These are phyloP conservation scores for Lepidurus apus DNA, from an alignment of 1,140 invertebrate species.

Conservation along the genomic window DNA sequence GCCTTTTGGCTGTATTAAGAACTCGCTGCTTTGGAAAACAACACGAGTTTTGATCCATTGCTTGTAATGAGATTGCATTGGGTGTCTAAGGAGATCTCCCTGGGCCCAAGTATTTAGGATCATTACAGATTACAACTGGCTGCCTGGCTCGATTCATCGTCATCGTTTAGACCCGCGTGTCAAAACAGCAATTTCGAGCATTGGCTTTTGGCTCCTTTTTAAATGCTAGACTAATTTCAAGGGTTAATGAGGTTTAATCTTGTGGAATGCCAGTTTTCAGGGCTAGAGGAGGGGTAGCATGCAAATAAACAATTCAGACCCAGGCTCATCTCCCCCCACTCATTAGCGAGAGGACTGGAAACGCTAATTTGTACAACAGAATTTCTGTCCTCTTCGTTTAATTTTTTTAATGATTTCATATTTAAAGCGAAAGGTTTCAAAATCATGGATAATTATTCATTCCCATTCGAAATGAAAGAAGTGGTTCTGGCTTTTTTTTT, in stretches of 20 bases:
- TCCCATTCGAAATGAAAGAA: conserved; percentile 1
- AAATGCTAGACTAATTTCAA: conserved; percentile 17
- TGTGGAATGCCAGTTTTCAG: no score
- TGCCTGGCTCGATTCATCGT: not conserved
- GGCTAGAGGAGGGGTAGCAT: no score
- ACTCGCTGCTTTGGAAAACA: not conserved
- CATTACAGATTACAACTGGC: not conserved
- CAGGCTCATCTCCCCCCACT: no score
- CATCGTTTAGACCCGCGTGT: not conserved
- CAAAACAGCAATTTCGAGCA: not conserved
- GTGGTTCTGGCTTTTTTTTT: not conserved
- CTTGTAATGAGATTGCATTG: not conserved
- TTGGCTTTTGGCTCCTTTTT: not conserved
- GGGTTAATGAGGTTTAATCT: not conserved
- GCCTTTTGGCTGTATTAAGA: not conserved
- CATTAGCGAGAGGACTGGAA: no score
- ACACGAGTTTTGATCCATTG: not conserved
- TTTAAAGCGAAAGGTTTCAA: not conserved
- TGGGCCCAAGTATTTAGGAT: not conserved
- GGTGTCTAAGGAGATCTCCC: not conserved
- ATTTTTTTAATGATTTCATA: not conserved
- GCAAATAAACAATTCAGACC: no score
- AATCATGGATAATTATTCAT: not conserved
- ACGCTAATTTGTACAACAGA: not conserved
- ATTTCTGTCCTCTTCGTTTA: not conserved